phyloP scores from a whole-genome alignment of 2,113 vertebrate species.

The Aegypius monachus region DNA sequence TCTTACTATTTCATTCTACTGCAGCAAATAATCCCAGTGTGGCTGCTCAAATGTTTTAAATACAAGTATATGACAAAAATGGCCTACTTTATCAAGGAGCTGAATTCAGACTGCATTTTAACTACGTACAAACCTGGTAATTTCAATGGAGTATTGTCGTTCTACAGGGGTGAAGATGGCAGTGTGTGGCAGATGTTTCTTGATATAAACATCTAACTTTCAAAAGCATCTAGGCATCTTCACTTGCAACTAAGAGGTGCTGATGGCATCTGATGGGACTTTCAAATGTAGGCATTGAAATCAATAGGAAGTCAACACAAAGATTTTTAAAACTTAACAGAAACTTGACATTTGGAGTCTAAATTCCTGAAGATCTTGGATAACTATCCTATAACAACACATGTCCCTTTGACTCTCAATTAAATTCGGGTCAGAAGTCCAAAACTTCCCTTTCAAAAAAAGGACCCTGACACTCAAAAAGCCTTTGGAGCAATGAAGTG shows the following conservation, averaged over 20 bases:
- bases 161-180: neutral
- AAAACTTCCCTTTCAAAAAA: neutral
- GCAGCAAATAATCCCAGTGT: neutral
- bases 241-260: neutral
- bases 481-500: neutral
- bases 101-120: neutral
- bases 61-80: neutral
- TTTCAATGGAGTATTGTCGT: neutral
- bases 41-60: neutral
- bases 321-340: neutral
- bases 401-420: neutral
- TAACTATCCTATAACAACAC: neutral
- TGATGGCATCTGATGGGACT: neutral
- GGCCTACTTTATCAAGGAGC: neutral
- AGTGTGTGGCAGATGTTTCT: neutral
- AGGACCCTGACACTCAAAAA: neutral
- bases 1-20: neutral
- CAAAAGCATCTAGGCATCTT: neutral
- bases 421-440: neutral
- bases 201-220: neutral
- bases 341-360: neutral
- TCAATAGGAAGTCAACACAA: neutral
- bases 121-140: neutral
- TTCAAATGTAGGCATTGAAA: neutral
- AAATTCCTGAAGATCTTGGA: neutral